phyloP scores from a whole-genome alignment of 2,797 vertebrate species.

The Lagocephalus sceleratus region DNA sequence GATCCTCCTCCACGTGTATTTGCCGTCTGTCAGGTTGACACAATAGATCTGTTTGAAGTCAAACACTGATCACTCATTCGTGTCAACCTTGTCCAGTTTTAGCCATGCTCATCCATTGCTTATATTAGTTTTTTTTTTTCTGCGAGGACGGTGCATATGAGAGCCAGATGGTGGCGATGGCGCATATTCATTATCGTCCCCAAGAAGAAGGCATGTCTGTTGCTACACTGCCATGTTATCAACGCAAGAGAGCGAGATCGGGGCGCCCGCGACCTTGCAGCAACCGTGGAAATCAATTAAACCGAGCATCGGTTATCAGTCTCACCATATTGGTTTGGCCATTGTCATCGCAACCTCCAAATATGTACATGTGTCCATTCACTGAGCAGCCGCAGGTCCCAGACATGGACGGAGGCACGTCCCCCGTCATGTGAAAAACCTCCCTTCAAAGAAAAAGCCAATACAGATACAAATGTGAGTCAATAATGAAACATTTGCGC shows the following conservation, averaged over 20 bases:
- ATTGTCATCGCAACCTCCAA: conserved; percentile 92
- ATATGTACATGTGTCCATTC: conserved; percentile 86
- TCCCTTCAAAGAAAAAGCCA: conserved; percentile 71
- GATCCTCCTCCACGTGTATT: conserved; percentile 86
- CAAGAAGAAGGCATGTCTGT: neutral
- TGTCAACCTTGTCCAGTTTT: conserved; percentile 6
- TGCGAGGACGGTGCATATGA: no score
- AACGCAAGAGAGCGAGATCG: neutral
- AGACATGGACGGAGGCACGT: conserved; percentile 89
- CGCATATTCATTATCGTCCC: neutral
- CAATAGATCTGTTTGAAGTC: conserved; percentile 81
- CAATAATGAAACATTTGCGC: conserved; percentile 3
- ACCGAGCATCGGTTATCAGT: neutral
- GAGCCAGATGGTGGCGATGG: neutral
- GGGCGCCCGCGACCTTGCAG: neutral
- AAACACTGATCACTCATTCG: conserved; percentile 49
- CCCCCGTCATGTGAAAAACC: conserved; percentile 84
- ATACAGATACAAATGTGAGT: conserved; percentile 14
- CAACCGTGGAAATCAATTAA: neutral
- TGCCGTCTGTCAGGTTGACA: conserved; percentile 83
- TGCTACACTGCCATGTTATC: neutral
- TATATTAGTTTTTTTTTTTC: no score
- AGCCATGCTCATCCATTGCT: neutral
- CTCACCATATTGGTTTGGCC: conserved; percentile 91
- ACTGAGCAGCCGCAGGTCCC: conserved; percentile 87